phyloP scores from a whole-genome alignment of 2,888 invertebrate species.

The Megaustenia siamemsis region DNA sequence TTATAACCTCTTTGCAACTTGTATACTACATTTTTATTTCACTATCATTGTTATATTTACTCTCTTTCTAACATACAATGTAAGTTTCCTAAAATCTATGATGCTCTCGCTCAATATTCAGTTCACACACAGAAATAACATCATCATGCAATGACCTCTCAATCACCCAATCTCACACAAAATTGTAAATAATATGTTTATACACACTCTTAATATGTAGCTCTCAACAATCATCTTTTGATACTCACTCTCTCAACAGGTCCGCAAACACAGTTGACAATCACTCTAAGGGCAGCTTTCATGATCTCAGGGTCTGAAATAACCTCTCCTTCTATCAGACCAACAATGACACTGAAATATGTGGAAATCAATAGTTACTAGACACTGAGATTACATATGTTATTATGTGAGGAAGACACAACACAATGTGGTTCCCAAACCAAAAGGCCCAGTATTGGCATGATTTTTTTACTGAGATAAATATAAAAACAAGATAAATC shows the following conservation, averaged over 20 bases:
- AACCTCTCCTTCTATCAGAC: constrained; percentile 93
- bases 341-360: constrained; percentile 87
- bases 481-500: too few species aligned
- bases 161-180: too few species aligned
- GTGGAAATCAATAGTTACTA: background rate
- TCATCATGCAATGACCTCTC: background rate
- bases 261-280: constrained; percentile 96
- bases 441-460: too few species aligned
- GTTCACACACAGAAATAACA: background rate
- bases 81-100: background rate
- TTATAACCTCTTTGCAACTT: too few species aligned
- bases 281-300: constrained; percentile 91
- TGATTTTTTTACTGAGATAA: too few species aligned
- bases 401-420: too few species aligned
- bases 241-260: constrained; percentile 87
- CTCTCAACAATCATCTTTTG: background rate
- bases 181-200: background rate
- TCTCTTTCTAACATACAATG: background rate
- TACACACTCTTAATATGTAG: background rate
- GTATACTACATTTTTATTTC: too few species aligned
- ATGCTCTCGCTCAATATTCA: too few species aligned
- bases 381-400: too few species aligned
- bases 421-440: too few species aligned
- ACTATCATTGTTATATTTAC: too few species aligned
- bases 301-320: constrained; percentile 94